A percentile compares a stretch with the other conserved stretches of the same genome.
These are phyloP conservation scores for Anas capensis DNA, from an alignment of 2,797 vertebrate genomes.

Conservation along the genomic window DNA sequence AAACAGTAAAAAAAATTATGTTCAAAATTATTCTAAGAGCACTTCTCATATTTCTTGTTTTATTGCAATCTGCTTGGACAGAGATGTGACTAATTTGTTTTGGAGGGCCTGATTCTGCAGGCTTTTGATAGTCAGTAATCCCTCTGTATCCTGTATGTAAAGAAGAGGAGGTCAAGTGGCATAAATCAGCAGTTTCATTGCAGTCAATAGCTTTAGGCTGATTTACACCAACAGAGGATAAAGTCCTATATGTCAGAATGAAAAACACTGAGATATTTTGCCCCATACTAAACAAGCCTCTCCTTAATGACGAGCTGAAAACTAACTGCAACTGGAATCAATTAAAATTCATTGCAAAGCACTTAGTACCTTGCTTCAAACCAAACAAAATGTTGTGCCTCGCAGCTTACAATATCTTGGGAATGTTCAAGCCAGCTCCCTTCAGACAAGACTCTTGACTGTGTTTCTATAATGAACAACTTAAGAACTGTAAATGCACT, in stretches of 20 bases:
- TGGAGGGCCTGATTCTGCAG: conserved; percentile 68
- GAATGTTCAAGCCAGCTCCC: conserved; percentile 8
- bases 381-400: conserved; percentile 45
- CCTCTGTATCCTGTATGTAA: conserved; percentile 29
- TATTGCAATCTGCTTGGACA: conserved; percentile 31
- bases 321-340: conserved; percentile 27
- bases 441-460: conserved; percentile 46
- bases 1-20: conserved; percentile 31
- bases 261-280: not conserved
- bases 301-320: not conserved
- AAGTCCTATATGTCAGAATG: not conserved
- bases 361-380: not conserved
- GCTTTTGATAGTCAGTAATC: conserved; percentile 40
- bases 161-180: conserved; percentile 45
- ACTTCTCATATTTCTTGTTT: conserved; percentile 39
- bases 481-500: conserved; percentile 51
- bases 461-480: conserved; percentile 44
- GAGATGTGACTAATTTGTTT: conserved; percentile 67
- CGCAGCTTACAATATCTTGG: not conserved
- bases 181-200: not conserved
- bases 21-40: conserved; percentile 40
- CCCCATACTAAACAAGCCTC: not conserved
- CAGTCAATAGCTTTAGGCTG: conserved; percentile 21
- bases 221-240: conserved; percentile 40
- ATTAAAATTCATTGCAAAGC: conserved; percentile 13